Evolutionary conservation across 2,797 vertebrate genomes (phyloP), one percentile per base, ranked within the genome.

Genomic region (Luscinia luscinia): DNA sequence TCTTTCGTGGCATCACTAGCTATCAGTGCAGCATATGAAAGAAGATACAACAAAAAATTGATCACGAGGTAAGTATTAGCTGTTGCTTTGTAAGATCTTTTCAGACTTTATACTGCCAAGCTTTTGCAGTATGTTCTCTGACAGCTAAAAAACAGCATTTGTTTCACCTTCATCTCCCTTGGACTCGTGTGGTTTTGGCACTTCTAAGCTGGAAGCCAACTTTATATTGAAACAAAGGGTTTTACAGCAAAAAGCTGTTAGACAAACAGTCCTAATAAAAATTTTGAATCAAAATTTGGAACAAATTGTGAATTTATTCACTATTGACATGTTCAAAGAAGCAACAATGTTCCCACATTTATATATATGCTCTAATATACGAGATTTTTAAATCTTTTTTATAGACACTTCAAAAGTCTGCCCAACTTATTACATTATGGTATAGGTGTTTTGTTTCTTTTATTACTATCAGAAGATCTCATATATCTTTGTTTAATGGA

Each of bases 1-100:
- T 99, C 99, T 6, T 99, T 99, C 2, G 99, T 99, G 97, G 99
- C 99, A 19, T 99, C 99, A 0, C 97, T 99, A 43, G 99, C 99
- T 87, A 99, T 99, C 97, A 99, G 99, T 64, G 99, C 99, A 13
- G 99, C 99, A 6, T 99, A 99, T 80, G 99, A 99, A 97, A 98
- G 99, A 95, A 98, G 99, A 40, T 99, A 99, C 66, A 99, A 98
- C 97, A 99, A 99, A 98, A 99, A 99, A 67, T 96, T 99, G 86
- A 99, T 99, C 96, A 99, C 99, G 64, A 99, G 99, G 99, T 99
- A 97, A 59, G 89, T 20, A 34, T 34, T 34, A 38, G 45, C 62
- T 68, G 8, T 85, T 89, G 32, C n/a, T 80, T 59, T 84, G 15
- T n/a, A 26, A 45, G 63, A 28, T 40, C 10, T 48, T 92, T 43